Conservation (phyloP, 2,113 vertebrate species). For the Campylomormyrus numenius region DNA sequence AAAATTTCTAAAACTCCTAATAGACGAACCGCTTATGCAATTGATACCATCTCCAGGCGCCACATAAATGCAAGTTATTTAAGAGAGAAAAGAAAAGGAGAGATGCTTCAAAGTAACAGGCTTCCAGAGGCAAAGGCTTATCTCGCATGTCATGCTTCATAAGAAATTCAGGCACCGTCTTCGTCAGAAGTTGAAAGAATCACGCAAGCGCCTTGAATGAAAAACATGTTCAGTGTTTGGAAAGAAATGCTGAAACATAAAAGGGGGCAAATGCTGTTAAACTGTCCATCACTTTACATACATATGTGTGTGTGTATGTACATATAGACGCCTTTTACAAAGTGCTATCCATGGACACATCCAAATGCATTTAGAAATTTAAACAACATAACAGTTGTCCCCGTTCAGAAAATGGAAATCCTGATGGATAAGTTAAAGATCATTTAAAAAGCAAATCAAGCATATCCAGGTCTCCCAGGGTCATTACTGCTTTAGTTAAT, state of each 20-base stretch:
- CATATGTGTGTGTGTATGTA: neutral
- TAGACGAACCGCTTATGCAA: neutral
- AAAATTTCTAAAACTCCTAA: neutral
- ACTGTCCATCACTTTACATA: neutral
- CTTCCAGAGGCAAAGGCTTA: constrained; percentile 42
- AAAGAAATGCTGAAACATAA: constrained; percentile 24
- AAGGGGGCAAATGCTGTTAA: neutral
- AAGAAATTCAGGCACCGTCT: constrained; percentile 47
- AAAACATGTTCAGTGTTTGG: constrained; percentile 37
- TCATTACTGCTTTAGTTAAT: constrained; percentile 39
- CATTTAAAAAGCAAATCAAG: constrained; percentile 37
- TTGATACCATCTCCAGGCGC: constrained; percentile 29
- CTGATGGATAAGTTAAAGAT: constrained; percentile 29
- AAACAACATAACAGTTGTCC: neutral
- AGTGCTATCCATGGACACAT: neutral
- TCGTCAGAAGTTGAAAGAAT: constrained; percentile 33
- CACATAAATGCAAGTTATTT: constrained; percentile 43
- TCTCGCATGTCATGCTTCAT: constrained; percentile 45
- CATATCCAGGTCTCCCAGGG: constrained; percentile 32
- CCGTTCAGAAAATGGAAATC: constrained; percentile 9
- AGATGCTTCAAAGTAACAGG: constrained; percentile 46
- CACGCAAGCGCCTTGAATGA: constrained; percentile 38
- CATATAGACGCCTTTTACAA: neutral
- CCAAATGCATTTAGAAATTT: neutral
- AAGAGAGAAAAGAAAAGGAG: constrained; percentile 29